Base-by-base conservation (phyloP, 2,888 invertebrate genomes). In the Chrysina gloriosa region DNA sequence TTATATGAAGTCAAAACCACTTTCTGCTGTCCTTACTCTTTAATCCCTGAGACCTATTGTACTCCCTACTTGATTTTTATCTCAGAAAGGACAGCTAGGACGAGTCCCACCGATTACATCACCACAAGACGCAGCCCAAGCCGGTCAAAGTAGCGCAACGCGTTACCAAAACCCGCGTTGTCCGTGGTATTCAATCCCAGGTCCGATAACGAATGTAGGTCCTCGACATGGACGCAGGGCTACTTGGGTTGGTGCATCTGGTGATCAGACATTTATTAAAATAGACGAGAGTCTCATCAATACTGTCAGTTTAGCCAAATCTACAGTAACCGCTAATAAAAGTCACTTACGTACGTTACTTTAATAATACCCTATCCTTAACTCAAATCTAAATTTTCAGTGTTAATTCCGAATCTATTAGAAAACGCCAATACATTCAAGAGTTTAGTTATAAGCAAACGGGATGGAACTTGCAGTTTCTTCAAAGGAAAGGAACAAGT, bases 201-300 rank as follows among this genome's bases (percentile, higher is more conserved):
- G 89, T 3, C 84, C 89, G 1, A 90, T 97, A 27, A 90, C 93
- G 0, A 90, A 92, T 58, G 88, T 95, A 47, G 98, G 98, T 0
- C 91, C 94, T 0, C 89, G 91, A 67, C 90, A 92, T 84, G 94
- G 96, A 0, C 90, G 95, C 73, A 89, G 93, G 76, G 98, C 96
- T 0, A 94, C 95, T 0, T 97, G 96, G 96, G 89, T 98, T 11
- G 93, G 94, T 0, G 97, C 97, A 2, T 94, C 95, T n/a, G 97
- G 96, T 0, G 98, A 98, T 85, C 95, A 96, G 83, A 98, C 98
- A 1, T 96, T 94, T 80, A 87, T 97, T 54, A 94, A 94, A 82
- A 90, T 97, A 63, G 96, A 97, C 73, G 96, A 97, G 82, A 91
- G 92, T 1, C 86, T 96, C n/a, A 94, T 98, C 71, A 97, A 96